These are phyloP conservation scores for Recurvirostra avosetta DNA, from an alignment of 2,113 vertebrate genomes.

Conservation along the genomic window DNA sequence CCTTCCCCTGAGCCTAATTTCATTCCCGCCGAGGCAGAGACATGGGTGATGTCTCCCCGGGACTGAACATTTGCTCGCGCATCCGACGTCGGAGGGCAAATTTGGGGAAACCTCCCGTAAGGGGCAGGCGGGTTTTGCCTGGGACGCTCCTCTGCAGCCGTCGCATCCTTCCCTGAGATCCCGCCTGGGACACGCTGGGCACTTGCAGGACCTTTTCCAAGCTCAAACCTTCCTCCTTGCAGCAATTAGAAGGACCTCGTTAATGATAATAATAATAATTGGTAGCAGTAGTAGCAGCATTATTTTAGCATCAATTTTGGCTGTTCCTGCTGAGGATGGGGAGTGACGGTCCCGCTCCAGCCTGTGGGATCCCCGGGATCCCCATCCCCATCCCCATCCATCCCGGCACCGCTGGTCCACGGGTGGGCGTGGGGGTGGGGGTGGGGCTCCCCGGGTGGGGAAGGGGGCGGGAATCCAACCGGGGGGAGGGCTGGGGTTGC, in stretches of 20 bases:
- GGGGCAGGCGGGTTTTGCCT: background rate
- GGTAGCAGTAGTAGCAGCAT: fast-evolving
- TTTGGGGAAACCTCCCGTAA: background rate
- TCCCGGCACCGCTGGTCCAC: background rate
- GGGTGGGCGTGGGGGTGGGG: background rate
- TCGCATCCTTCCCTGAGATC: background rate
- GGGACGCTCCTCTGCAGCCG: background rate
- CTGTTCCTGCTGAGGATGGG: background rate
- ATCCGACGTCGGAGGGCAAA: fast-evolving
- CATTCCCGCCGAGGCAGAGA: background rate
- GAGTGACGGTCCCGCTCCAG: no score
- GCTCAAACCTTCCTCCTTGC: background rate
- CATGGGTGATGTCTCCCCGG: background rate
- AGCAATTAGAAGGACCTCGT: background rate
- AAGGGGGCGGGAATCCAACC: background rate
- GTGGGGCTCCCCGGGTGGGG: background rate
- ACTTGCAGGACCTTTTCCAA: background rate
- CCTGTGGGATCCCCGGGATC: background rate
- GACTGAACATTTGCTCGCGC: background rate
- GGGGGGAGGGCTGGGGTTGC: background rate
- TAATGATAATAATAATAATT: no score
- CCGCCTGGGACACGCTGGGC: background rate
- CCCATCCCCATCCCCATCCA: background rate
- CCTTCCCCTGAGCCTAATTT: background rate
- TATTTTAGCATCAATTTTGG: background rate